These are phyloP conservation scores for Cyclura pinguis DNA, from an alignment of 2,797 vertebrate species.

Conservation along the genomic window DNA sequence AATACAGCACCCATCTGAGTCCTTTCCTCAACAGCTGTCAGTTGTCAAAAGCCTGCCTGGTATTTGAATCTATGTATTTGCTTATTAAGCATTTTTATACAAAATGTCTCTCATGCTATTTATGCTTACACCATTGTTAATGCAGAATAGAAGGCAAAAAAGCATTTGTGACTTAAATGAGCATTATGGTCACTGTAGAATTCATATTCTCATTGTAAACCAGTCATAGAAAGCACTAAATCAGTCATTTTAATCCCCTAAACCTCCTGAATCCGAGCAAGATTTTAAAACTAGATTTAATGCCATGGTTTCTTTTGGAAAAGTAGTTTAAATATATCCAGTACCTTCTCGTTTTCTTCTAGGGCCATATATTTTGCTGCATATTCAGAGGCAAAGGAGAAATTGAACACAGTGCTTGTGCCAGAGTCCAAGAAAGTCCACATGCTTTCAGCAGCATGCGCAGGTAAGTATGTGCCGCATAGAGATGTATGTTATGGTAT, in stretches of 20 bases:
- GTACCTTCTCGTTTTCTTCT: constrained; percentile 30
- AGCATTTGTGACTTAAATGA: not conserved
- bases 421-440: constrained; percentile 75
- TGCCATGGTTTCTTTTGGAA: not conserved
- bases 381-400: constrained; percentile 74
- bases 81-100: not conserved
- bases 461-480: constrained; percentile 63
- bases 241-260: not conserved
- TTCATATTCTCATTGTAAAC: not conserved
- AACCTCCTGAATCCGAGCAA: constrained; percentile 6
- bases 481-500: not conserved
- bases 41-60: not conserved
- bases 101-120: not conserved
- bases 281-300: not conserved
- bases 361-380: constrained; percentile 79
- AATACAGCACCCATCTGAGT: not conserved
- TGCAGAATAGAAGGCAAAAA: not conserved
- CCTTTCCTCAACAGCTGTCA: not conserved
- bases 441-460: constrained; percentile 72
- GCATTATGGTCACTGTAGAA: not conserved
- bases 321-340: not conserved
- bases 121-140: not conserved
- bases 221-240: not conserved
- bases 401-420: constrained; percentile 65
- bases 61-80: not conserved